Evolutionary conservation across 2,113 vertebrate genomes (phyloP).

Genomic region (Hippocampus guttulatus): DNA sequence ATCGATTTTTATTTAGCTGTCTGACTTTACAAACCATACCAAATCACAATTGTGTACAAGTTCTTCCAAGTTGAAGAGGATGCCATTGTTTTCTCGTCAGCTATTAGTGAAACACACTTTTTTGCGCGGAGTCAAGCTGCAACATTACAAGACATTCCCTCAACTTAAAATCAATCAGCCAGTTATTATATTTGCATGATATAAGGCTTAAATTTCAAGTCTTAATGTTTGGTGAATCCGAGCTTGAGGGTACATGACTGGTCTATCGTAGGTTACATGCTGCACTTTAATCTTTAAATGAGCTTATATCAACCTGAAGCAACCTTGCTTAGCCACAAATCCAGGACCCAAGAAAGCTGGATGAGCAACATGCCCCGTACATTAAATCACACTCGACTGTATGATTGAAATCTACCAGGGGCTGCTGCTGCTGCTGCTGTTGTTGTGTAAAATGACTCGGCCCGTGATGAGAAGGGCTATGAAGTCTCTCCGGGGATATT

Average conservation of each 20-base stretch:
- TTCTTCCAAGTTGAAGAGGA: too few species aligned
- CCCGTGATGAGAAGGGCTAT: conserved; percentile 7
- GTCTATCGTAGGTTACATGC: neutral
- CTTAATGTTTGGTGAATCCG: neutral
- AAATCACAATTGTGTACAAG: too few species aligned
- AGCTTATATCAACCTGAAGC: neutral
- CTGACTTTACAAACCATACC: neutral
- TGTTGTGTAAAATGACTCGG: conserved; percentile 15
- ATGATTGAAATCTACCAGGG: conserved; percentile 1
- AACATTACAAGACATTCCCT: too few species aligned
- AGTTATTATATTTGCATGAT: neutral
- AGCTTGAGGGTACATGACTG: neutral
- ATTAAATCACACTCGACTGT: conserved; percentile 2
- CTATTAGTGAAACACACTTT: too few species aligned
- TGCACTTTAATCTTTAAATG: neutral
- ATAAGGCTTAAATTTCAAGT: neutral
- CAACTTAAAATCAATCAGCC: neutral
- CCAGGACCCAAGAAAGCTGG: conserved; percentile 9
- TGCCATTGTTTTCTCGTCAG: too few species aligned
- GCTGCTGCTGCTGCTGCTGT: conserved; percentile 1
- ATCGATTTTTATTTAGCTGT: neutral
- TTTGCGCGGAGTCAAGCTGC: too few species aligned
- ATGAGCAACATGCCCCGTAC: neutral
- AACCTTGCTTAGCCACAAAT: conserved; percentile 1
- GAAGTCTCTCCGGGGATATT: conserved; percentile 1